Evolutionary conservation across 2,113 vertebrate genomes (phyloP), one percentile per base, ranked within the genome.

Genomic region (Gyps fulvus): DNA sequence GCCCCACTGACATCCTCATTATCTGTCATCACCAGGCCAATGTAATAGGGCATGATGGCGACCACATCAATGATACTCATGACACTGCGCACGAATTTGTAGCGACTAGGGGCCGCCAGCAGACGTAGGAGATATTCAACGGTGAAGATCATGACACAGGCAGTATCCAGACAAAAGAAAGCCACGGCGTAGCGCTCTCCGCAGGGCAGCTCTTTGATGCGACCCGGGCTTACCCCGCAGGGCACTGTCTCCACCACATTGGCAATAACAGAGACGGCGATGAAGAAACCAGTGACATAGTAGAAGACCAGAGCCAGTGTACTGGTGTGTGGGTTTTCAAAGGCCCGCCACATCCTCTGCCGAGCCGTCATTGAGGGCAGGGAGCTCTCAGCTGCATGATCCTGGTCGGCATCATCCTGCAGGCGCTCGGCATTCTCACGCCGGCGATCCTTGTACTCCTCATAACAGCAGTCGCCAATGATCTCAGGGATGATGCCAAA

Each of bases 11-110:
- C 99, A 79, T 99, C 99, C 98, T 99, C 99, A 9, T 99, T 99
- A 98, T 99, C 99, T 15, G 99, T 98, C 99, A 99, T 99, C 93
- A 99, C 98, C 70, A 99, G 98, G 71, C 99, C 99, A 83, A 99
- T 99, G 98, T 99, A 99, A 83, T 99, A 99, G 0, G 99, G 99
- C 98, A 99, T 99, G 98, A 99, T 99, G 97, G 99, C 99, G 40
- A 99, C 99, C 97, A 99, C 99, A 67, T 99, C 99, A 66, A 99
- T 99, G 93, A 99, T 98, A 57, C 99, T 99, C 99, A 99, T 99
- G 52, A 99, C 99, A 11, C 99, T 99, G 43, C 99, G 99, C 36
- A 99, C 98, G 8, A 99, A 99, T 78, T 98, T 98, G 96, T 98
- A 99, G 20, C 99, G 99, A 96, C 99, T 99, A 3, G 99, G 99